These are phyloP conservation scores for Cremastinae sp. DNA, from an alignment of 2,888 invertebrate genomes.

Conservation along the genomic window DNA sequence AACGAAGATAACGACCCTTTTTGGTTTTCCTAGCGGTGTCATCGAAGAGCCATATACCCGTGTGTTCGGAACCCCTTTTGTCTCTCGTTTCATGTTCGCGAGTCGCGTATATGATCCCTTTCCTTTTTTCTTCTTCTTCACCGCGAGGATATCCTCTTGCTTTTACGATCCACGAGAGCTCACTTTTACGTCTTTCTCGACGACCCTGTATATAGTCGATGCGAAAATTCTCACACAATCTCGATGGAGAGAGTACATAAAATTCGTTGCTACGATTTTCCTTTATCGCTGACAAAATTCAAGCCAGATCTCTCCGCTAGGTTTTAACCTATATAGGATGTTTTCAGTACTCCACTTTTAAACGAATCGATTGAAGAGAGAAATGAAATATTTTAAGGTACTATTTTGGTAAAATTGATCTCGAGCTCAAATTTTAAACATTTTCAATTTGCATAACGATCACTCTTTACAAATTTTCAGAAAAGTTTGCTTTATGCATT, in stretches of 20 bases:
- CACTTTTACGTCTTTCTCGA: conserved; percentile 36
- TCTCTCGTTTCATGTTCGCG: conserved; percentile 45
- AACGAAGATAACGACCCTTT: conserved; percentile 46
- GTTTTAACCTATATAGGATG: background rate
- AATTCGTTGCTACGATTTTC: conserved; percentile 3
- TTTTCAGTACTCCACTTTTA: background rate
- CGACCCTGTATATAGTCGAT: background rate
- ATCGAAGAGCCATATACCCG: conserved; percentile 34
- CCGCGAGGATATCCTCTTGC: conserved; percentile 55
- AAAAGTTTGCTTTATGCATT: no score
- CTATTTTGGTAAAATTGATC: no score
- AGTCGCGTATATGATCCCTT: conserved; percentile 43
- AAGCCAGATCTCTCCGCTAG: no score
- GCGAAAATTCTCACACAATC: conserved; percentile 25
- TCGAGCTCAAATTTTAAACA: no score
- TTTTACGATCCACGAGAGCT: conserved; percentile 47
- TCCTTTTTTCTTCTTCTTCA: conserved; percentile 19
- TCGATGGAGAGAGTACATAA: conserved; percentile 20
- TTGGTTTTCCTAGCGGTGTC: conserved; percentile 45
- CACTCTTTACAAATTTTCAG: no score
- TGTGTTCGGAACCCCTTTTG: conserved; percentile 47
- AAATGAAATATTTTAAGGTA: no score
- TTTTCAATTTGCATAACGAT: no score
- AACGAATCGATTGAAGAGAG: no score
- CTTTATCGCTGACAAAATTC: no score